Base-by-base conservation (phyloP, 2,113 vertebrate species). In the Cariama cristata region DNA sequence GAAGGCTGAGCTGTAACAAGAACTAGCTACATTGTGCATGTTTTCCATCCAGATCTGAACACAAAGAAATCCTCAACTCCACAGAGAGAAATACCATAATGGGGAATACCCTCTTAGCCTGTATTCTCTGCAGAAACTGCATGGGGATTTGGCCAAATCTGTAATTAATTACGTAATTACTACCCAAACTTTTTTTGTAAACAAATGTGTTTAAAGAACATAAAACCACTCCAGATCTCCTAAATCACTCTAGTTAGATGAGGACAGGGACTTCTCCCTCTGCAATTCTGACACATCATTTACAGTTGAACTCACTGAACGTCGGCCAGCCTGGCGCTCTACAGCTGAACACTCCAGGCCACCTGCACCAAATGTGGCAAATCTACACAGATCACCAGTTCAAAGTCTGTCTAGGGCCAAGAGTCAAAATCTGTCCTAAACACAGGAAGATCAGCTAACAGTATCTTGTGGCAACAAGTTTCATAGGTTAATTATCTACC, bases 151-250 rank as follows among this genome's bases (percentile, higher is more conserved):
- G 60, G 47, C 60, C 18, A 21, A 30, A 35, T n/a, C 47, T 56
- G 1, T 32, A 90, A 80, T 18, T 77, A 33, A 50, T 38, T 64
- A 38, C 13, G 23, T n/a, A 92, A 63, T 47, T 35, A 82, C 33
- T 44, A 71, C 9, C 12, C 27, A 49, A 23, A 40, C 4, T 45
- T 13, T 32, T 32, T 60, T 23, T 20, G 40, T 49, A 69, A 92
- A 86, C 6, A 66, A 60, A 35, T 4, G 6, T 6, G 0, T 49
- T 45, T 44, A 2, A 11, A 22, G 30, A 53, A 60, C 63, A 10
- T 6, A 80, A 74, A 14, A 1, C 14, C 3, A 1, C 14, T 3
- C 0, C 27, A 13, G 6, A 42, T 44, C 19, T 52, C 44, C 1
- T 1, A 64, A 14, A 27, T 58, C 11, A 17, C 44, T 50, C n/a